A percentile compares a stretch with the other conserved stretches of the same genome.
Evolutionary conservation across 30 jellyfish, hydroid and myxozoan species (phyloP).

Genomic region (Aurelia sp.): DNA sequence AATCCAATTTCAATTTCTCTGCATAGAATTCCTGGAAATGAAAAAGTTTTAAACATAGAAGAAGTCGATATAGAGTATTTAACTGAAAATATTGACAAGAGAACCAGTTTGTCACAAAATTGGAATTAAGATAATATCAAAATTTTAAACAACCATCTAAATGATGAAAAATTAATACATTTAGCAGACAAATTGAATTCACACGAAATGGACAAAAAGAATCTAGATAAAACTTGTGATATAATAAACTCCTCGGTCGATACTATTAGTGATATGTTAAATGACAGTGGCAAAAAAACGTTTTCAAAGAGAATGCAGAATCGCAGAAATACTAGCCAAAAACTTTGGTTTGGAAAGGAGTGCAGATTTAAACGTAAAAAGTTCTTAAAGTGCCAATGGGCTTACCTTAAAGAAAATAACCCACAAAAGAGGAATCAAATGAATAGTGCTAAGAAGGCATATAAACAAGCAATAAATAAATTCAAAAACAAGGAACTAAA

Average conservation of each 20-base stretch:
- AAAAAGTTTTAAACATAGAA: neutral
- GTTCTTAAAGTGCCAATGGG: neutral
- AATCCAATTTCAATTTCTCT: neutral
- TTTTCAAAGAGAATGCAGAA: no score
- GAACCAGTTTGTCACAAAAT: neutral
- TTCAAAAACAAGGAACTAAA: neutral
- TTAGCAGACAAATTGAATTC: neutral
- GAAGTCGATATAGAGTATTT: neutral
- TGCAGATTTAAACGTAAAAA: neutral
- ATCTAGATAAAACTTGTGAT: neutral
- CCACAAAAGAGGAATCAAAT: neutral
- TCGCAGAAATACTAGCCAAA: neutral
- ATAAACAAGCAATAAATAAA: conserved; percentile 6
- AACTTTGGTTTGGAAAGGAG: conserved; percentile 17
- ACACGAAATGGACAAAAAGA: neutral
- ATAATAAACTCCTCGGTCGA: neutral
- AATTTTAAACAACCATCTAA: neutral
- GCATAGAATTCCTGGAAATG: no score
- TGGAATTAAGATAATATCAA: conserved; percentile 38
- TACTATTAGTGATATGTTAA: neutral
- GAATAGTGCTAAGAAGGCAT: conserved; percentile 23
- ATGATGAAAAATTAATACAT: neutral
- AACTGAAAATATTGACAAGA: neutral
- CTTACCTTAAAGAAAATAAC: neutral
- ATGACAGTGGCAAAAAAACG: neutral